phyloP scores from a whole-genome alignment of 1,140 invertebrate genomes.

The Dryas iulia region DNA sequence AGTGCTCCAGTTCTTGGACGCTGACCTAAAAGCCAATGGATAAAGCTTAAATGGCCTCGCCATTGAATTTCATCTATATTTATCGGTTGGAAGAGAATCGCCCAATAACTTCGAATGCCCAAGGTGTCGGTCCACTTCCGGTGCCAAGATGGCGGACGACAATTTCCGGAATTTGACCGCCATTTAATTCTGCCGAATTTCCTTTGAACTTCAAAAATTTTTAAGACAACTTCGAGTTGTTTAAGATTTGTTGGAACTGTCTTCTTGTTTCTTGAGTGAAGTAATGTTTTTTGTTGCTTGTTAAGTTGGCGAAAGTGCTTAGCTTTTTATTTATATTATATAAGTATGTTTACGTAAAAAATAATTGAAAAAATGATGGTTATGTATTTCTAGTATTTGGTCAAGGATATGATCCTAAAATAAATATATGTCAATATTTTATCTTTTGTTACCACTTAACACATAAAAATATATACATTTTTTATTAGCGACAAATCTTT shows the following conservation, averaged over 20 bases:
- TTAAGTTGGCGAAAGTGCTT: no score
- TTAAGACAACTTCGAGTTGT: neutral
- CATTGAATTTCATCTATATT: conserved; percentile 51
- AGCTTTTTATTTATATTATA: no score
- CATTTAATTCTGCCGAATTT: conserved; percentile 39
- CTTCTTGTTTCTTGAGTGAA: no score
- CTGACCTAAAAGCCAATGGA: conserved; percentile 12
- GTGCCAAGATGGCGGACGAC: conserved; percentile 41
- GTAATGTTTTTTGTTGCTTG: no score
- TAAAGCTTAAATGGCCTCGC: conserved; percentile 26
- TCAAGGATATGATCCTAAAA: no score
- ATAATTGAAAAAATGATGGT: no score
- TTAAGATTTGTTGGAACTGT: neutral
- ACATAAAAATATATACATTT: no score
- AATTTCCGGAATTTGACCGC: conserved; percentile 49
- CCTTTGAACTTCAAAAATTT: conserved; percentile 9
- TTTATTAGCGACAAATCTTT: no score
- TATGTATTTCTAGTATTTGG: no score
- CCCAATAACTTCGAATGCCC: conserved; percentile 38
- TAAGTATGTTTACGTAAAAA: no score
- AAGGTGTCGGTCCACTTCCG: conserved; percentile 43
- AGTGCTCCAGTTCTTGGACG: conserved; percentile 1
- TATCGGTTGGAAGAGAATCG: conserved; percentile 41
- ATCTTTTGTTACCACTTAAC: no score
- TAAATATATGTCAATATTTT: no score